These are phyloP conservation scores for Drosophila merina DNA, from an alignment of 2,888 invertebrate genomes.

Conservation along the genomic window DNA sequence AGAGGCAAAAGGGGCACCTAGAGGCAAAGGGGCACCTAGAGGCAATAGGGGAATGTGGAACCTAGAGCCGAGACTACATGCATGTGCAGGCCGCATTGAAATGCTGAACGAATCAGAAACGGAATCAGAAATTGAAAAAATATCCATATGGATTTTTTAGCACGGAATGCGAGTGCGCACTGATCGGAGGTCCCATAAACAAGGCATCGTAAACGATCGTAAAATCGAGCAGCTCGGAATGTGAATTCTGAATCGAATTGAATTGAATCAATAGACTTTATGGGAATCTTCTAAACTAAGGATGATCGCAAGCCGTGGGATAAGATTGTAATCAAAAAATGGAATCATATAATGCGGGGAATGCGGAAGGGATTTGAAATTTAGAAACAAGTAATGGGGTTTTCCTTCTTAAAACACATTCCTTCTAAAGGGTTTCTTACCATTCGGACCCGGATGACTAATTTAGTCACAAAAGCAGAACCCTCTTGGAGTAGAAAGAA, in stretches of 20 bases:
- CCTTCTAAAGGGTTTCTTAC: no score
- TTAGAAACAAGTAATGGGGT: not conserved
- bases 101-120: slow-evolving; percentile 66
- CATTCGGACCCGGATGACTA: no score
- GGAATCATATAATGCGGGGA: not conserved
- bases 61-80: slow-evolving; percentile 39
- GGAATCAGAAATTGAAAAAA: slow-evolving; percentile 39
- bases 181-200: slow-evolving; percentile 31
- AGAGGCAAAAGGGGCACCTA: not conserved
- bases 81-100: slow-evolving; percentile 61
- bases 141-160: slow-evolving; percentile 52
- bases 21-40: no score
- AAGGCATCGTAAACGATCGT: slow-evolving; percentile 35
- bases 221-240: slow-evolving; percentile 33
- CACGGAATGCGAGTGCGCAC: slow-evolving; percentile 42
- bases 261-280: slow-evolving; percentile 11
- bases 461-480: not conserved
- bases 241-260: slow-evolving; percentile 14
- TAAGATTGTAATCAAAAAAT: not conserved
- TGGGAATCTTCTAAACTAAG: slow-evolving; percentile 1
- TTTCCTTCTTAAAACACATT: no score
- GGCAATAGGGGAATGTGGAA: slow-evolving; percentile 6
- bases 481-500: not conserved
- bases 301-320: slow-evolving; percentile 4
- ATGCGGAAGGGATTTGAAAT: not conserved